Evolutionary conservation across 2,888 invertebrate species (phyloP).

Genomic region (Campoletis raptor): DNA sequence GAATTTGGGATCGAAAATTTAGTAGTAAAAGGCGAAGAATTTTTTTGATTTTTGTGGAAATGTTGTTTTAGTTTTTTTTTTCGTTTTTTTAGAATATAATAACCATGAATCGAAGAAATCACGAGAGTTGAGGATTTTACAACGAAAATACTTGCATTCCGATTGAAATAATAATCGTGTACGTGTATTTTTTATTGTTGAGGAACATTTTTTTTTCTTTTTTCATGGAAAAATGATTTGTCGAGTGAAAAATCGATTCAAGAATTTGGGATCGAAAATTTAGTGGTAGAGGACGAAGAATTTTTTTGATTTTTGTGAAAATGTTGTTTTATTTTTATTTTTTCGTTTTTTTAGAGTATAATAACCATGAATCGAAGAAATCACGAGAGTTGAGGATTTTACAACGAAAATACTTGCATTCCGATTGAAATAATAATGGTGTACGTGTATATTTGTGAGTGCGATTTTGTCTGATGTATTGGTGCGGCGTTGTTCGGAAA

Average conservation of each 20-base stretch:
- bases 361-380: constrained; percentile 9
- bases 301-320: background rate
- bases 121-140: background rate
- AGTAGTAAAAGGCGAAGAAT: background rate
- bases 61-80: background rate
- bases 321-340: background rate
- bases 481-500: background rate
- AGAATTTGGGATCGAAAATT: background rate
- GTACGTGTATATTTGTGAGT: background rate
- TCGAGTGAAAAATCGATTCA: background rate
- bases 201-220: background rate
- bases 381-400: background rate
- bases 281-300: background rate
- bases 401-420: constrained; percentile 11
- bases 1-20: background rate
- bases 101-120: constrained; percentile 10
- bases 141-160: constrained; percentile 16
- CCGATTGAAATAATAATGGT: constrained; percentile 24
- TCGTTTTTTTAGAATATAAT: background rate
- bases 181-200: too few species aligned
- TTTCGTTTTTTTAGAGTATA: background rate
- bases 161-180: constrained; percentile 17
- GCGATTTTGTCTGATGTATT: background rate
- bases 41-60: background rate
- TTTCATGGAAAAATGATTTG: background rate